phyloP scores from a whole-genome alignment of 1,140 invertebrate species.

The Pristionchus pacificus region DNA sequence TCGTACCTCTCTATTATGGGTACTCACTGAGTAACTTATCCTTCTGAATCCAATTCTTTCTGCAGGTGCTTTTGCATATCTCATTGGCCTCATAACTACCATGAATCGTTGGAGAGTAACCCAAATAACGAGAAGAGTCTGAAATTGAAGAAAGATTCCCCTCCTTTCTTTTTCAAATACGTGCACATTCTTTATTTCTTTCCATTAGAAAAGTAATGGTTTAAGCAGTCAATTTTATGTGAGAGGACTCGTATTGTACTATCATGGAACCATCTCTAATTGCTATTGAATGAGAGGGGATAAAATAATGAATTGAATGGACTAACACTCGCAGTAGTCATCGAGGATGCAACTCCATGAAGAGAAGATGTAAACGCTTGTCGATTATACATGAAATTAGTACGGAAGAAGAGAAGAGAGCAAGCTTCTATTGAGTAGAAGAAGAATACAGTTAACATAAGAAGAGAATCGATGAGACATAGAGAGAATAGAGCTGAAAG shows the following conservation, averaged over 20 bases:
- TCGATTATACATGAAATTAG: conserved; percentile 36
- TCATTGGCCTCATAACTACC: conserved; percentile 30
- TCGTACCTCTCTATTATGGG: not conserved
- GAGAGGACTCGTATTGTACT: too few relatives aligned
- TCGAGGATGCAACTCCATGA: conserved; percentile 16
- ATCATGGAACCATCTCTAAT: too few relatives aligned
- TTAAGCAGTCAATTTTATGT: too few relatives aligned
- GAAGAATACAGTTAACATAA: conserved; percentile 33
- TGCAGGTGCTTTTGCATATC: conserved; percentile 26
- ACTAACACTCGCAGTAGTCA: conserved; percentile 27
- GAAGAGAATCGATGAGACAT: conserved; percentile 31
- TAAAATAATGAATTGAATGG: not conserved
- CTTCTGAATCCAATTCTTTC: conserved; percentile 18
- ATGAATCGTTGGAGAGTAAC: conserved; percentile 31
- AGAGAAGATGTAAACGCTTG: conserved; percentile 25
- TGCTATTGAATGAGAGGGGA: too few relatives aligned
- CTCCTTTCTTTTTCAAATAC: too few relatives aligned
- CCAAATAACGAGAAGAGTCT: conserved; percentile 37
- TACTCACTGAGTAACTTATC: not conserved
- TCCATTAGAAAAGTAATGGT: too few relatives aligned
- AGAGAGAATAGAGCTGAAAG: conserved; percentile 37
- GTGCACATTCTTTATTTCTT: too few relatives aligned
- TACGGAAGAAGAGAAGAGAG: conserved; percentile 19
- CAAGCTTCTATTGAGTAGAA: conserved; percentile 37
- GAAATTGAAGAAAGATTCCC: too few relatives aligned